Conservation (phyloP, 2,888 invertebrate genomes). For the Euspilapteryx auroguttella region DNA sequence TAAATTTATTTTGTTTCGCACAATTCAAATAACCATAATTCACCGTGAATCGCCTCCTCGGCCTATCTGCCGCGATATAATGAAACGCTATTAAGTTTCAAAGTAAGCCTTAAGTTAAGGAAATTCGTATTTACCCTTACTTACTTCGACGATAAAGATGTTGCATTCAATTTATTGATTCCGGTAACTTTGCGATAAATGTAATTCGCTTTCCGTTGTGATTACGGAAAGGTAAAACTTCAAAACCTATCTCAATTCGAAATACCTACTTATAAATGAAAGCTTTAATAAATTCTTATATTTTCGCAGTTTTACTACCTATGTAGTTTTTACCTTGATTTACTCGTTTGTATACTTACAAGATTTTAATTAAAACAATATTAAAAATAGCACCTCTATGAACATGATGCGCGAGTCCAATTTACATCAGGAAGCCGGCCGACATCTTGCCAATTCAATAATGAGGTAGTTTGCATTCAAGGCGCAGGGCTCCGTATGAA, state of each 20-base stretch:
- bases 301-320: too few species aligned
- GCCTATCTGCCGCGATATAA: conserved; percentile 57
- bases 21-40: conserved; percentile 63
- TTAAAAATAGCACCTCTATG: too few species aligned
- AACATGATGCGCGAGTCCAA: too few species aligned
- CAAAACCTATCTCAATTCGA: too few species aligned
- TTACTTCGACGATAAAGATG: conserved; percentile 47
- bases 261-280: too few species aligned
- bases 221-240: too few species aligned
- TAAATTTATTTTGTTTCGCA: conserved; percentile 62
- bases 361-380: too few species aligned
- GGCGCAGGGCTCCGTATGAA: conserved; percentile 43
- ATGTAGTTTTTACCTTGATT: too few species aligned
- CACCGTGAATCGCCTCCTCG: conserved; percentile 29
- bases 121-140: conserved; percentile 33
- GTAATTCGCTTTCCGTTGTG: conserved; percentile 7
- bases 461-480: conserved; percentile 55
- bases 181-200: not conserved
- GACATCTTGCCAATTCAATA: conserved; percentile 47
- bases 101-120: conserved; percentile 43
- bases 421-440: conserved; percentile 15
- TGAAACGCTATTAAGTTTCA: conserved; percentile 52
- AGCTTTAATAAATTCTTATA: too few species aligned
- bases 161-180: conserved; percentile 48
- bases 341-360: too few species aligned